These are phyloP conservation scores for Characodon lateralis DNA, from an alignment of 2,797 vertebrate genomes.

Conservation along the genomic window DNA sequence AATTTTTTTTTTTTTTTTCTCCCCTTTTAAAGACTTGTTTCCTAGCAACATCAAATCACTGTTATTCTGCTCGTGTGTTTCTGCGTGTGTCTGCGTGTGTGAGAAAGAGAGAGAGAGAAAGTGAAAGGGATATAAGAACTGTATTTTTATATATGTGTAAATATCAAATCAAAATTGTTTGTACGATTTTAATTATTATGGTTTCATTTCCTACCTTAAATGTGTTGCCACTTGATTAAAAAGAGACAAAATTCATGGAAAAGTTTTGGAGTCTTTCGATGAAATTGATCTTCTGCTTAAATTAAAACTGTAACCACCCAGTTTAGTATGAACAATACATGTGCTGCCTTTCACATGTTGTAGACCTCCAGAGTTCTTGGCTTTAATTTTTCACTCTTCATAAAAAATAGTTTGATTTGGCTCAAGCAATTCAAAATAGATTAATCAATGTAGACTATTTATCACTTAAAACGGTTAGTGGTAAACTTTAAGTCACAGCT, in stretches of 20 bases:
- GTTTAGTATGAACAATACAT: background rate
- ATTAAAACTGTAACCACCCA: slow-evolving; percentile 25
- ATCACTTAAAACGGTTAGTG: too few species aligned
- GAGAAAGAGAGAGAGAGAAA: slow-evolving; percentile 9
- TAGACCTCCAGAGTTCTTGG: too few species aligned
- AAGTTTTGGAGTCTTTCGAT: slow-evolving; percentile 18
- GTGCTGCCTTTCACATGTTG: background rate
- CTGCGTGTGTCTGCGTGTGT: slow-evolving; percentile 17
- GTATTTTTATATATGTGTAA: slow-evolving; percentile 19
- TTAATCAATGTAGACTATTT: too few species aligned
- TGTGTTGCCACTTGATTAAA: slow-evolving; percentile 18
- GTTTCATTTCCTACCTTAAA: slow-evolving; percentile 34
- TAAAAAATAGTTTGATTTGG: too few species aligned
- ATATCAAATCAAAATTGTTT: slow-evolving; percentile 30
- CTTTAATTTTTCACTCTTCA: too few species aligned
- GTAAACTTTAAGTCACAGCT: background rate
- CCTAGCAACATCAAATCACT: slow-evolving; percentile 84
- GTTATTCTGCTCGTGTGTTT: slow-evolving; percentile 60
- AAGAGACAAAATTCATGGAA: slow-evolving; percentile 20
- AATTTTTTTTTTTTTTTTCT: slow-evolving; percentile 14
- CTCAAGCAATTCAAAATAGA: too few species aligned
- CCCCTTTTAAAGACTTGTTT: slow-evolving; percentile 59
- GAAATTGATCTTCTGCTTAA: slow-evolving; percentile 30
- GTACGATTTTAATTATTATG: slow-evolving; percentile 34
- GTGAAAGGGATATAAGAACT: slow-evolving; percentile 24